A percentile compares a stretch with the other conserved stretches of the same genome.
These are phyloP conservation scores for Mesoclemmys tuberculata DNA, from an alignment of 2,113 vertebrate genomes.

Conservation along the genomic window DNA sequence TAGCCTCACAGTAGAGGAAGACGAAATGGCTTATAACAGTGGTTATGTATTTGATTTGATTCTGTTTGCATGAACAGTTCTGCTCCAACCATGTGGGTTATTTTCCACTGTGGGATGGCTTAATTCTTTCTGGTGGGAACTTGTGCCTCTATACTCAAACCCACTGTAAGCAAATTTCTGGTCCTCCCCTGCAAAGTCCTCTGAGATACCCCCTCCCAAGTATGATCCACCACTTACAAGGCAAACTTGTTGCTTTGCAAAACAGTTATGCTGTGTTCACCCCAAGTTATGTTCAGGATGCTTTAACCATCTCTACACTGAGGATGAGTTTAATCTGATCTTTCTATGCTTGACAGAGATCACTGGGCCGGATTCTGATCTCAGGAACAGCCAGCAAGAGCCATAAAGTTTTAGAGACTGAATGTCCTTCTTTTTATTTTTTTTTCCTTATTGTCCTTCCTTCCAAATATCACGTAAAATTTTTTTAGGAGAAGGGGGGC, in stretches of 20 bases:
- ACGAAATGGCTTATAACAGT: accelerated
- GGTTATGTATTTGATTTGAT: background rate
- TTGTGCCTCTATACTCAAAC: background rate
- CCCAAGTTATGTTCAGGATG: background rate
- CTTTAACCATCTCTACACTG: background rate
- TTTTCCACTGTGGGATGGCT: background rate
- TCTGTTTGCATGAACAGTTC: background rate
- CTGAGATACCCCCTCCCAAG: background rate
- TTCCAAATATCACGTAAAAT: background rate
- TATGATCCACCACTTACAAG: background rate
- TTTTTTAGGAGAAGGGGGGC: background rate
- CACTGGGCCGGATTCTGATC: background rate
- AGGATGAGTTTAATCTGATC: background rate
- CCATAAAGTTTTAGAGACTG: background rate
- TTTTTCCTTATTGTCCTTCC: background rate
- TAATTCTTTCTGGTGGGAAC: background rate
- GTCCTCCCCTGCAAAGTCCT: background rate
- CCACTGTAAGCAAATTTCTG: background rate
- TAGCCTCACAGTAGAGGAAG: background rate
- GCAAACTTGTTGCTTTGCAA: accelerated
- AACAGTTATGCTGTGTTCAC: background rate
- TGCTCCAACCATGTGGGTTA: background rate
- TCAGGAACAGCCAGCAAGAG: background rate
- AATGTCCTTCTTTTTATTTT: background rate
- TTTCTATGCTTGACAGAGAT: background rate